Conservation (phyloP, 2,888 invertebrate genomes). For the Parnassius apollo region DNA sequence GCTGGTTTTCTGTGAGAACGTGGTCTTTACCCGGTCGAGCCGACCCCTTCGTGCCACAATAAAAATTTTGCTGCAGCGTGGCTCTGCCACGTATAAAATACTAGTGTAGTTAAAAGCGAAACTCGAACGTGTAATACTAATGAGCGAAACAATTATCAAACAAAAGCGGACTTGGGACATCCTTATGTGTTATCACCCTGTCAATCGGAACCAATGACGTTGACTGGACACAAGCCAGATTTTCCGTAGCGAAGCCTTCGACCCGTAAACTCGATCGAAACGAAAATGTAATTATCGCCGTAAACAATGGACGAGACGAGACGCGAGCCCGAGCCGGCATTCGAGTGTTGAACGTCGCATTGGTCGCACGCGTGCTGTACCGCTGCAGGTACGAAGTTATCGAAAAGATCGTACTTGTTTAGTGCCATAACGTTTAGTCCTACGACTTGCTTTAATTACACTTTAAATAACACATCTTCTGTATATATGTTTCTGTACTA, state of each 20-base stretch:
- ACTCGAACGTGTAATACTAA: neutral
- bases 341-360: conserved; percentile 70
- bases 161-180: conserved; percentile 32
- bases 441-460: conserved; percentile 32
- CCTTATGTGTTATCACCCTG: conserved; percentile 34
- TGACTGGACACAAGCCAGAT: conserved; percentile 54
- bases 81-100: no score
- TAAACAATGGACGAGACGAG: conserved; percentile 71
- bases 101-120: neutral
- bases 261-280: conserved; percentile 73
- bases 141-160: conserved; percentile 13
- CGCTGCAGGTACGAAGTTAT: conserved; percentile 51
- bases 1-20: no score
- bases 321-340: conserved; percentile 56
- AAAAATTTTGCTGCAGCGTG: no score
- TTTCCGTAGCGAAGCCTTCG: conserved; percentile 71
- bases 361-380: conserved; percentile 60
- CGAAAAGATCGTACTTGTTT: conserved; percentile 49
- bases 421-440: conserved; percentile 63
- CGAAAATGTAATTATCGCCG: conserved; percentile 74
- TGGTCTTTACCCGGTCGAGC: no score
- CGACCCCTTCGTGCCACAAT: no score
- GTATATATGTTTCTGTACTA: conserved; percentile 17
- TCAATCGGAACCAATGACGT: conserved; percentile 43
- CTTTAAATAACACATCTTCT: conserved; percentile 28